Conservation (phyloP, 2,888 invertebrate species). For the Acleris sparsana region DNA sequence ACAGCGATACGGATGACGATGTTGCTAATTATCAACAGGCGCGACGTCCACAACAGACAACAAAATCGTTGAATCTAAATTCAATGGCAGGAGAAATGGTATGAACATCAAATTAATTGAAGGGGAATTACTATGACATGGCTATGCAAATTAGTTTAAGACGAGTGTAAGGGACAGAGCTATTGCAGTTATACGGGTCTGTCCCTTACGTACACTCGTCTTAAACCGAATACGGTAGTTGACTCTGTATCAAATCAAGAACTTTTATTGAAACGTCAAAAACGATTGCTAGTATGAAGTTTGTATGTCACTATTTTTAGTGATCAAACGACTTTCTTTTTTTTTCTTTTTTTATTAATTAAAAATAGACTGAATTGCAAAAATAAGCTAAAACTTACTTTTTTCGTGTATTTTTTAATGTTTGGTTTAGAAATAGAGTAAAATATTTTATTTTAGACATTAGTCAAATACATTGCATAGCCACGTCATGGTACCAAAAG, state of each 20-base stretch:
- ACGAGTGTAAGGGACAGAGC: not conserved
- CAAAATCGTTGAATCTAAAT: constrained; percentile 10
- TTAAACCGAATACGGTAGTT: not conserved
- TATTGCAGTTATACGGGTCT: not conserved
- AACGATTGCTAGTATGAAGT: too few species aligned
- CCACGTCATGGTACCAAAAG: too few species aligned
- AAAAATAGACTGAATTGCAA: too few species aligned
- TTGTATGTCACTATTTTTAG: too few species aligned
- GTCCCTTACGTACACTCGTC: not conserved
- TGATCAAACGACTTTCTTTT: too few species aligned
- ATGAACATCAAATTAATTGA: constrained; percentile 15
- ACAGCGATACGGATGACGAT: constrained; percentile 23
- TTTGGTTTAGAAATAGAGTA: not conserved
- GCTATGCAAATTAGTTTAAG: constrained; percentile 6
- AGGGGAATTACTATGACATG: not conserved
- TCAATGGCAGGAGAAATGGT: constrained; percentile 22
- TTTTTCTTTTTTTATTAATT: too few species aligned
- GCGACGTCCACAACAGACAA: constrained; percentile 24
- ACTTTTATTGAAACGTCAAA: too few species aligned
- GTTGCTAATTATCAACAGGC: constrained; percentile 18
- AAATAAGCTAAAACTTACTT: not conserved
- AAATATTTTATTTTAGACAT: not conserved
- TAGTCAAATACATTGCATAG: too few species aligned
- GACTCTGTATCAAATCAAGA: too few species aligned
- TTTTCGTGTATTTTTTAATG: not conserved